phyloP scores from a whole-genome alignment of 1,140 invertebrate species.

The Magallana gigas region DNA sequence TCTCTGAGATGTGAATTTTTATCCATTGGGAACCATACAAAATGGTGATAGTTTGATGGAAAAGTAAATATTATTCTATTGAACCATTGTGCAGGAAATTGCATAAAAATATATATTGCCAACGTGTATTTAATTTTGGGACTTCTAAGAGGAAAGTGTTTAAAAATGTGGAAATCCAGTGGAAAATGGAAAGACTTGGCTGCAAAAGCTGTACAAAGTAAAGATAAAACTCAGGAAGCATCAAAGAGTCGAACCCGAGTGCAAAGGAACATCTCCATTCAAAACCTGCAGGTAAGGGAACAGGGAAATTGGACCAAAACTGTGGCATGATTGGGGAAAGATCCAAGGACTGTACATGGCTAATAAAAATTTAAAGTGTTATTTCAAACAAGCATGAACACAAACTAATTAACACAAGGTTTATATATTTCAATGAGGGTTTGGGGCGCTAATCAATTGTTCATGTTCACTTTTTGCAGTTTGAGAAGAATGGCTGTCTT shows the following conservation, averaged over 20 bases:
- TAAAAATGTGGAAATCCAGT: constrained; percentile 21
- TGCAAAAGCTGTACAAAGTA: constrained; percentile 4
- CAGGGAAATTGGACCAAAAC: too few species aligned
- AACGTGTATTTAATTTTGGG: neutral
- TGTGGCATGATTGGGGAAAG: too few species aligned
- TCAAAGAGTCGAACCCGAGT: neutral
- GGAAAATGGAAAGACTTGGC: constrained; percentile 5
- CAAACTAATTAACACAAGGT: too few species aligned
- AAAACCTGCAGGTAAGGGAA: neutral
- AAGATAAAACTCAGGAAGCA: neutral
- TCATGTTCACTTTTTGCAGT: too few species aligned
- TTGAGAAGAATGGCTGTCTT: too few species aligned
- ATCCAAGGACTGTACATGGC: too few species aligned
- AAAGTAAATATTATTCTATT: neutral
- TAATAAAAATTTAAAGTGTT: too few species aligned
- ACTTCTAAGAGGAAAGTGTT: neutral
- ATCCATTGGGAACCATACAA: neutral
- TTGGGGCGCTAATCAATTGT: too few species aligned
- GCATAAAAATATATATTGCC: neutral
- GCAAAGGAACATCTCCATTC: neutral
- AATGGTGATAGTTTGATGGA: constrained; percentile 18
- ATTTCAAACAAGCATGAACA: too few species aligned
- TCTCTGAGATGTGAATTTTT: neutral
- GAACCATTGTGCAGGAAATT: neutral
- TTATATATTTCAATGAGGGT: too few species aligned